Evolutionary conservation across 2,797 vertebrate species (phyloP).

Genomic region (Phoeniculus purpureus): DNA sequence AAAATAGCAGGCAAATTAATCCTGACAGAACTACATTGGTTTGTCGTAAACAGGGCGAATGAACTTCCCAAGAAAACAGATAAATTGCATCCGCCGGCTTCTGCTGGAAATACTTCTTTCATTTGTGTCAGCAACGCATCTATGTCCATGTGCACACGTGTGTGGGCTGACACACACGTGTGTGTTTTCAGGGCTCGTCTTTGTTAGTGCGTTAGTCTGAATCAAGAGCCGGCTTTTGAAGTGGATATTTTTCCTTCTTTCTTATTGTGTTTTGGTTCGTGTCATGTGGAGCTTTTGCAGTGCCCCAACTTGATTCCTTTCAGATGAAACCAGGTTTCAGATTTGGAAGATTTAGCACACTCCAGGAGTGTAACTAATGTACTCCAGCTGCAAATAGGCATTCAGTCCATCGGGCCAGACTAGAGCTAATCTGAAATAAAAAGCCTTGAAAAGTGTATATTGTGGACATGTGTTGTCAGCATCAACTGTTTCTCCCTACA

Average conservation of each 20-base stretch:
- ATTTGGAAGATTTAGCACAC: slow-evolving; percentile 58
- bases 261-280: neutral
- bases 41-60: slow-evolving; percentile 2
- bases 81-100: neutral
- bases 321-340: slow-evolving; percentile 50
- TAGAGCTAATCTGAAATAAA: slow-evolving; percentile 52
- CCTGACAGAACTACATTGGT: neutral
- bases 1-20: neutral
- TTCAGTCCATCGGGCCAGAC: slow-evolving; percentile 10
- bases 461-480: slow-evolving; percentile 26
- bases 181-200: neutral
- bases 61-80: neutral
- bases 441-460: slow-evolving; percentile 36
- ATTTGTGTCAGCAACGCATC: neutral
- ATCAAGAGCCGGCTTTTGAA: slow-evolving; percentile 18
- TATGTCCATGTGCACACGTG: neutral
- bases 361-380: slow-evolving; percentile 63
- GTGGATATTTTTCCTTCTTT: slow-evolving; percentile 13
- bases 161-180: neutral
- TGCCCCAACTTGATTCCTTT: slow-evolving; percentile 60
- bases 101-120: neutral
- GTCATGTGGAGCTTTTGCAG: slow-evolving; percentile 45
- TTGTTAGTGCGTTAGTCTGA: slow-evolving; percentile 7
- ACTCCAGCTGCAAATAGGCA: slow-evolving; percentile 58
- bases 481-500: slow-evolving; percentile 1